phyloP scores from a whole-genome alignment of 2,113 vertebrate species.

The Raja brachyura region DNA sequence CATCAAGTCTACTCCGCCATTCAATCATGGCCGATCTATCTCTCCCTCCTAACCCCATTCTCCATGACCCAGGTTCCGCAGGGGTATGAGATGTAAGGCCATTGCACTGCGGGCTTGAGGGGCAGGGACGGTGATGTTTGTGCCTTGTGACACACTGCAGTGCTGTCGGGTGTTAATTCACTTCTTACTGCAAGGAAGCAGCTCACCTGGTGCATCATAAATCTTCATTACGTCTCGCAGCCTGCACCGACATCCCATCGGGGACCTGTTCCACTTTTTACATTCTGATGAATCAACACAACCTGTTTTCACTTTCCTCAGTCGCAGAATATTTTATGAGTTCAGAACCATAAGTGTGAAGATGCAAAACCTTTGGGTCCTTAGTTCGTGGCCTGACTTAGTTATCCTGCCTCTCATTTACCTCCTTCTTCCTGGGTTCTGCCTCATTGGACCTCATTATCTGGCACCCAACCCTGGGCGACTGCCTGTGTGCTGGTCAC shows the following conservation, averaged over 20 bases:
- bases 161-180: slow-evolving; percentile 4
- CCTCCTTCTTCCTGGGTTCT: background rate
- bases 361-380: background rate
- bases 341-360: background rate
- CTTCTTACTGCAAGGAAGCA: slow-evolving; percentile 26
- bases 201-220: slow-evolving; percentile 20
- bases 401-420: background rate
- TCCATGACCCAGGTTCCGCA: background rate
- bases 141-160: background rate
- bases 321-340: background rate
- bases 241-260: background rate
- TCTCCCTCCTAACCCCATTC: no score
- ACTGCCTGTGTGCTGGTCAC: no score
- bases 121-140: background rate
- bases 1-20: no score
- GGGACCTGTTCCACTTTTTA: slow-evolving; percentile 34
- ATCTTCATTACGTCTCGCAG: slow-evolving; percentile 24
- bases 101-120: background rate
- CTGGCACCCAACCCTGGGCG: background rate
- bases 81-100: background rate
- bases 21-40: no score
- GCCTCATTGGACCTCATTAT: no score
- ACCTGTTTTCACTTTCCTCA: slow-evolving; percentile 11
- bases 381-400: background rate
- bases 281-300: slow-evolving; percentile 27